These are phyloP conservation scores for Actenoides hombroni DNA, from an alignment of 2,113 vertebrate species.

Conservation along the genomic window DNA sequence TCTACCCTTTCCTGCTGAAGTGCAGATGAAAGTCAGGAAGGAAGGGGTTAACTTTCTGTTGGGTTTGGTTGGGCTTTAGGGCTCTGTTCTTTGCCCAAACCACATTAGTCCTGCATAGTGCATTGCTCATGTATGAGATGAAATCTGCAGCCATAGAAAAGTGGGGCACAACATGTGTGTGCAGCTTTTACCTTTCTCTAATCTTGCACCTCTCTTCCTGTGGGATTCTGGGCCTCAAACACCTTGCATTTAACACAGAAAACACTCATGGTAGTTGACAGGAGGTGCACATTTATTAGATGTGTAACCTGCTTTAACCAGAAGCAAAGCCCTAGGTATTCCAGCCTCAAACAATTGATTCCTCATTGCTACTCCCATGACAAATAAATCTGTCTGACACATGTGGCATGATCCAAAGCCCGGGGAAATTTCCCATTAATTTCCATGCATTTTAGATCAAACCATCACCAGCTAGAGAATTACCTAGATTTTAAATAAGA, in stretches of 20 bases:
- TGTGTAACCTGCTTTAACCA: not conserved
- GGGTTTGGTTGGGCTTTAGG: not conserved
- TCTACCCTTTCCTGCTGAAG: not conserved
- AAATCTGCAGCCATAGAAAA: not conserved
- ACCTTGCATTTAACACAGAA: not conserved
- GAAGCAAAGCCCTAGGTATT: not conserved
- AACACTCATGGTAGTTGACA: not conserved
- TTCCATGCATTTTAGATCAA: not conserved
- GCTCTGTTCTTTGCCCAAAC: not conserved
- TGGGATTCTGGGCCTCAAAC: not conserved
- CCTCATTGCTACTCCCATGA: not conserved
- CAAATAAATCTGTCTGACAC: not conserved
- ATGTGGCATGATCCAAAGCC: not conserved
- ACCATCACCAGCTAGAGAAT: not conserved
- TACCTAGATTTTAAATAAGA: not conserved
- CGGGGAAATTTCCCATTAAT: not conserved
- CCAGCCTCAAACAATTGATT: not conserved
- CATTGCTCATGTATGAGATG: not conserved
- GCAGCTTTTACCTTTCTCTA: not conserved
- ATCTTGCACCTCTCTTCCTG: not conserved
- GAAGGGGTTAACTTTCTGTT: not conserved
- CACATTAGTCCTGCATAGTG: not conserved
- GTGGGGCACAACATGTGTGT: not conserved
- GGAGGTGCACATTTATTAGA: not conserved
- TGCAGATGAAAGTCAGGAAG: not conserved